Percentiles rank a stretch among this genome's conserved stretches.
These are phyloP conservation scores for Gymnobelideus leadbeateri DNA, from an alignment of 2,113 vertebrate genomes.

Conservation along the genomic window DNA sequence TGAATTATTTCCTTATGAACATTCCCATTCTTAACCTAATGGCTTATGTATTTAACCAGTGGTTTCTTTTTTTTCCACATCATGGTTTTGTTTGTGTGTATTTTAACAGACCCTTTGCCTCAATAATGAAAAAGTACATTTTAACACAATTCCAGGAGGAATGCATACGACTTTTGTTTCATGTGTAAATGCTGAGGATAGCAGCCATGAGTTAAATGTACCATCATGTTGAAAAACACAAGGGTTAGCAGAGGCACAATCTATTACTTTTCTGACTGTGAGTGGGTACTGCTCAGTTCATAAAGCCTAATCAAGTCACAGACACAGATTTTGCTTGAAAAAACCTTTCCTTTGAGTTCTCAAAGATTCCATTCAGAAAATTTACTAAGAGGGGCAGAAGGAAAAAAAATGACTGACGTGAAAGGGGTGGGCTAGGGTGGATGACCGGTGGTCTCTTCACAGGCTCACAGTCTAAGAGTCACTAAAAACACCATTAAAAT, in stretches of 20 bases:
- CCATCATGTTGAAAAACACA: neutral
- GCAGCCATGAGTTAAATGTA: conserved; percentile 17
- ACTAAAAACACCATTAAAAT: neutral
- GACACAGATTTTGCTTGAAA: neutral
- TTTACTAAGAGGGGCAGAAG: neutral
- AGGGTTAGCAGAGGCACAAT: neutral
- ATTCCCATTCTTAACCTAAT: neutral
- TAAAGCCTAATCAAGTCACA: neutral
- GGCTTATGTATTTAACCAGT: neutral
- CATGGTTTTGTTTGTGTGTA: neutral
- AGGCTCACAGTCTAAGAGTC: neutral
- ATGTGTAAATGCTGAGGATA: neutral
- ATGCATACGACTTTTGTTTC: conserved; percentile 41
- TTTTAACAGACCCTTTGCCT: neutral
- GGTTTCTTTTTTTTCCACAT: neutral
- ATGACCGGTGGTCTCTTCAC: neutral
- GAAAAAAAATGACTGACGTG: conserved; percentile 24
- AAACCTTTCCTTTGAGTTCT: neutral
- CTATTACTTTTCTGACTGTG: neutral
- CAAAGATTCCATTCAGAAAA: neutral
- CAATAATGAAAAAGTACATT: conserved; percentile 43
- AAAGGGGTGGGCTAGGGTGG: neutral
- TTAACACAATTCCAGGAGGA: conserved; percentile 31
- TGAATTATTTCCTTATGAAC: neutral
- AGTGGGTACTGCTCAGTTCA: neutral